Evolutionary conservation across 1,140 invertebrate species (phyloP).

Genomic region (Saccostrea cuccullata): DNA sequence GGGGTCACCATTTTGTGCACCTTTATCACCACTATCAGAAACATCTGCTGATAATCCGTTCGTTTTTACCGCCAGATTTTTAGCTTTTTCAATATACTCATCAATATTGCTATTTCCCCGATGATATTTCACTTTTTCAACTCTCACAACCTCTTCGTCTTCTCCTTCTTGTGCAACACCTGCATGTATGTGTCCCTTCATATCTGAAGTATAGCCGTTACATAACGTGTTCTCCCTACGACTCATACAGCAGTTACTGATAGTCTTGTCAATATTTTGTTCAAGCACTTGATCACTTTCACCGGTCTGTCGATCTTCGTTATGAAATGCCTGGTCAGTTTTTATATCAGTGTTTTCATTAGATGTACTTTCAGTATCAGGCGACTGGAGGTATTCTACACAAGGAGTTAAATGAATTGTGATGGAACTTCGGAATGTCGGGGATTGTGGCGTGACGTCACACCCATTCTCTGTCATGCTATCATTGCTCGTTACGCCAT

Average conservation of each 20-base stretch:
- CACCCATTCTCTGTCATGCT: not conserved
- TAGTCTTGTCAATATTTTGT: conserved; percentile 15
- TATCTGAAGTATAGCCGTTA: conserved; percentile 2
- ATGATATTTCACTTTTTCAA: not conserved
- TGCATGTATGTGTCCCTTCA: not conserved
- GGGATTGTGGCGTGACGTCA: not conserved
- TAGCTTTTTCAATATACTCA: conserved; percentile 7
- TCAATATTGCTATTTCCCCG: conserved; percentile 3
- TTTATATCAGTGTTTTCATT: conserved; percentile 3
- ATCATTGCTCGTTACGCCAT: not conserved
- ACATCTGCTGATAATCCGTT: not conserved
- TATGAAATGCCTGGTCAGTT: not conserved
- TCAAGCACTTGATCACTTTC: conserved; percentile 21
- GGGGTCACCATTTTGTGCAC: not conserved
- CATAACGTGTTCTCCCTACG: not conserved
- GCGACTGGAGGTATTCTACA: not conserved
- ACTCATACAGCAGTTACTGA: conserved; percentile 26
- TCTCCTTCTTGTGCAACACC: not conserved
- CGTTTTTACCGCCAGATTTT: not conserved
- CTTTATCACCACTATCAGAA: not conserved
- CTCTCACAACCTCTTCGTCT: not conserved
- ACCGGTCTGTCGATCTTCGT: not conserved
- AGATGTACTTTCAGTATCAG: conserved; percentile 15
- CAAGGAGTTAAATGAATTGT: conserved; percentile 28
- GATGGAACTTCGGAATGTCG: conserved; percentile 2